Conservation (phyloP, 2,888 invertebrate species). For the Baccha elongata region DNA sequence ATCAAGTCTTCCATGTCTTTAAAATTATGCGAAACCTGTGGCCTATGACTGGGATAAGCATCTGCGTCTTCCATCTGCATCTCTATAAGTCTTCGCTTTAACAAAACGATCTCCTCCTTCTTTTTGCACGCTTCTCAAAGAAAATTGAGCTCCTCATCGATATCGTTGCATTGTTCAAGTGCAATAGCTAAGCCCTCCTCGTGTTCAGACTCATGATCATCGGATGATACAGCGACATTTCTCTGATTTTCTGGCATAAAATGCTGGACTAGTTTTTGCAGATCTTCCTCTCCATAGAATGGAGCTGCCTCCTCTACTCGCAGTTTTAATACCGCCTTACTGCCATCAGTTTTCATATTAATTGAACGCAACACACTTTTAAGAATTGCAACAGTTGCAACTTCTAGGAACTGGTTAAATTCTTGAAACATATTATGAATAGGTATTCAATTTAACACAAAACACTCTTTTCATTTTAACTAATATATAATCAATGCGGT, state of each 20-base stretch:
- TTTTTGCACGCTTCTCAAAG: slow-evolving; percentile 16
- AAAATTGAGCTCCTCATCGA: slow-evolving; percentile 27
- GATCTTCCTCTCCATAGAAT: slow-evolving; percentile 11
- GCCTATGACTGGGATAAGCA: no score
- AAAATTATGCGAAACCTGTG: no score
- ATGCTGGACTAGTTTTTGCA: slow-evolving; percentile 9
- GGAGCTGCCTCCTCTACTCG: slow-evolving; percentile 17
- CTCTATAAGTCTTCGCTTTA: no score
- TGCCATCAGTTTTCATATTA: no score
- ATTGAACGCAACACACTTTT: slow-evolving; percentile 10
- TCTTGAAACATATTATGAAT: slow-evolving; percentile 20
- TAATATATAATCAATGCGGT: no score
- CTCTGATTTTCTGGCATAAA: background rate
- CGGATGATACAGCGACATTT: background rate
- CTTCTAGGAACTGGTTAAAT: slow-evolving; percentile 6
- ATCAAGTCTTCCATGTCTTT: slow-evolving; percentile 38
- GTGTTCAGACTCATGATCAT: background rate
- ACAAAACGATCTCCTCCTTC: slow-evolving; percentile 14
- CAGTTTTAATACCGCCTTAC: no score
- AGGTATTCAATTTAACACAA: background rate
- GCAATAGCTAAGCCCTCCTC: no score
- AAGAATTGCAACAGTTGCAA: background rate
- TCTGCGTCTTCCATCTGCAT: no score
- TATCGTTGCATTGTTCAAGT: no score
- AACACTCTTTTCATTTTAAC: background rate